These are phyloP conservation scores for Megalonaias nervosa DNA, from an alignment of 1,140 invertebrate genomes.

Conservation along the genomic window DNA sequence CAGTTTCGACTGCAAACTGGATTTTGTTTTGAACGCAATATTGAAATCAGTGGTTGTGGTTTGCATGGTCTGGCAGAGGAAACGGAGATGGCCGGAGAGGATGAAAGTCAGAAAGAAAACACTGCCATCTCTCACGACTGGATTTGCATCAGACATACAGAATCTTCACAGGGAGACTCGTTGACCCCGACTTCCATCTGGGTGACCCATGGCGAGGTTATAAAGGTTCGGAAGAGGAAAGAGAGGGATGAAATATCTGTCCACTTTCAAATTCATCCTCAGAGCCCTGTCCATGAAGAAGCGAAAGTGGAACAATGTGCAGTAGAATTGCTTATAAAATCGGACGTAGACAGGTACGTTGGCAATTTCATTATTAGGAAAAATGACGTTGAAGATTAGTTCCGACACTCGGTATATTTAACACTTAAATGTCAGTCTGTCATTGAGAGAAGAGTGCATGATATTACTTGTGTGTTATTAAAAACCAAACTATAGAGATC, in stretches of 20 bases:
- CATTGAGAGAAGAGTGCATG: too few species aligned
- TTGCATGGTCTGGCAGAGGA: neutral
- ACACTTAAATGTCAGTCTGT: too few species aligned
- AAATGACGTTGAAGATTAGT: too few species aligned
- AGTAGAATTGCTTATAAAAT: too few species aligned
- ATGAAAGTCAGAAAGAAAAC: neutral
- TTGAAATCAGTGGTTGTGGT: constrained; percentile 30
- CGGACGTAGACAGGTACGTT: too few species aligned
- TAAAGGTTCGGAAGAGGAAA: constrained; percentile 21
- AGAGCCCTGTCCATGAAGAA: too few species aligned
- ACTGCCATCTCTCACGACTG: constrained; percentile 8
- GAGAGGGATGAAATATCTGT: neutral
- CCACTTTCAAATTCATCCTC: too few species aligned
- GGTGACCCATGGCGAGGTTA: constrained; percentile 20
- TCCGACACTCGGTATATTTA: too few species aligned
- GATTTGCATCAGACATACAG: constrained; percentile 6
- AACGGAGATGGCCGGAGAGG: constrained; percentile 1
- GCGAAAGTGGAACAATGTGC: too few species aligned
- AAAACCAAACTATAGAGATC: too few species aligned
- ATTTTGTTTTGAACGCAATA: constrained; percentile 27
- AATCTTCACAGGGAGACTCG: neutral
- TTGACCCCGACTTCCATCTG: neutral
- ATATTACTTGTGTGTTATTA: too few species aligned
- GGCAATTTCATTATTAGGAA: too few species aligned
- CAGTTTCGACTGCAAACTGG: constrained; percentile 8